Conservation (phyloP, 2,888 invertebrate genomes). For the Pollenia griseotomentosa region DNA sequence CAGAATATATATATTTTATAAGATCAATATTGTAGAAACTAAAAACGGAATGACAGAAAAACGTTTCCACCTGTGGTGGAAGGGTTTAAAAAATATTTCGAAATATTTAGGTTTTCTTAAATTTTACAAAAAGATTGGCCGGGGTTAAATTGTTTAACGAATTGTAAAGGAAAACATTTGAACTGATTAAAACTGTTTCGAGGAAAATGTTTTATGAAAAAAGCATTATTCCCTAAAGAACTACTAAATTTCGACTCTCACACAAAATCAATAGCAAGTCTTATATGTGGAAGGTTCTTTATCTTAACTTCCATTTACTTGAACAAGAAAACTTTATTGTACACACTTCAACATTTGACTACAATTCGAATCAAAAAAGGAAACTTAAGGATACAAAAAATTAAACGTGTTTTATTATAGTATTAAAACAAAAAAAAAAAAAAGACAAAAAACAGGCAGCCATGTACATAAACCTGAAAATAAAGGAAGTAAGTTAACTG, state of each 20-base stretch:
- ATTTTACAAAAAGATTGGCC: no score
- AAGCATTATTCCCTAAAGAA: conserved; percentile 9
- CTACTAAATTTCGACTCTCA: no score
- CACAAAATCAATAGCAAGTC: not conserved
- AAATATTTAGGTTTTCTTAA: no score
- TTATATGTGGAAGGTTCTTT: not conserved
- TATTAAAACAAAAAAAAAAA: no score
- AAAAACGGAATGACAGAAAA: no score
- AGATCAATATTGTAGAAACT: no score
- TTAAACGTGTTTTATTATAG: not conserved
- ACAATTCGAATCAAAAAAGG: conserved; percentile 1
- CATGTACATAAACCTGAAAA: not conserved
- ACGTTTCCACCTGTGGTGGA: no score
- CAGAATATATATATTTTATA: no score
- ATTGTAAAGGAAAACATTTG: no score
- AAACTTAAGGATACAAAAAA: conserved; percentile 15
- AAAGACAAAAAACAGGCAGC: not conserved
- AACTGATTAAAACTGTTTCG: no score
- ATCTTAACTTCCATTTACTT: not conserved
- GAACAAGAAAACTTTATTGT: not conserved
- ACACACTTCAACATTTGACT: conserved; percentile 33
- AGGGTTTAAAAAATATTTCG: no score
- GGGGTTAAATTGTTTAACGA: no score
- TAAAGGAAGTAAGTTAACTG: conserved; percentile 43
- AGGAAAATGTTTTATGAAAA: conserved; percentile 19